Evolutionary conservation across 2,888 invertebrate genomes (phyloP), one percentile per base, ranked within the genome.

Genomic region (Onthophagus sagittarius): DNA sequence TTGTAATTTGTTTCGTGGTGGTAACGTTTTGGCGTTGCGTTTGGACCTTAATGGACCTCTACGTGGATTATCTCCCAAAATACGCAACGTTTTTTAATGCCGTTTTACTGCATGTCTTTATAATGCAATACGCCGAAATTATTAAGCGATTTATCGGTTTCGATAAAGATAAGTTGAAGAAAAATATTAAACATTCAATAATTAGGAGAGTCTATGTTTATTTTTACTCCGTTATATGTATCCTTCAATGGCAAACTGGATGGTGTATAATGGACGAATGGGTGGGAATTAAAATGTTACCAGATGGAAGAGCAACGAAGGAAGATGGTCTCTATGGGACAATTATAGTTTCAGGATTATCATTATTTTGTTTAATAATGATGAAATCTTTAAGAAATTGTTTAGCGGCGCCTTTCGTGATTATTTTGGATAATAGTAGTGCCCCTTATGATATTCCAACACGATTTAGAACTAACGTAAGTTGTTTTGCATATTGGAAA

Each of bases 391-490:
- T 88, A 0, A 84, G 88, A 71, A 90, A 90, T 79, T 79, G 89
- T 11, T 83, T 89, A 33, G 88, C 90, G 0, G 83, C 89, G 0
- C 92, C 92, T 0, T 88, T 88, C 79, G 86, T 89, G 79, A 83
- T 91, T 11, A 84, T 86, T 77, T 86, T 89, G 0, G 92, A 92
- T 77, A 86, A 86, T 5, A 88, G 89, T 74, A 87, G 86, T 62
- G 84, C 86, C 64, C 89, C 89, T 1, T 92, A 91, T 79, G 83
- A 86, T 69, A 90, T 90, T 80, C 86, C 89, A 6, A 91, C 90
- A 0, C 86, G 90, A 78, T 91, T 86, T 77, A 84, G 84, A 71
- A 84, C 81, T 1, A 80, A 82, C 77, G 88, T 89, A 79, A 86
- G 87, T 84, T n/a, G 69, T 69, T 32, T 14, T 69, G 6, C 9